phyloP scores from a whole-genome alignment of 2,113 vertebrate genomes.

The Sarotherodon lohbergeri region DNA sequence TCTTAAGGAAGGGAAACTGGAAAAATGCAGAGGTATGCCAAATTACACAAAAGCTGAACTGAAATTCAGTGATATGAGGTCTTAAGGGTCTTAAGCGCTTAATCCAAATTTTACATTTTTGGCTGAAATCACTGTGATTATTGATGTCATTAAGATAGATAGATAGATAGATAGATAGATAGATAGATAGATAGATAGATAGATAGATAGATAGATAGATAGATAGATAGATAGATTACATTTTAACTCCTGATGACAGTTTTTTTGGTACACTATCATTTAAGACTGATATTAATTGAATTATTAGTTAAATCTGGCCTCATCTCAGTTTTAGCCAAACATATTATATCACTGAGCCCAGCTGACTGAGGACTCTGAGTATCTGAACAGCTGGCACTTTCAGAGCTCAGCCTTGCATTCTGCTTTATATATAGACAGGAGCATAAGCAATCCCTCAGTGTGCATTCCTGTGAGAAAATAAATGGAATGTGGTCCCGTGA shows the following conservation, averaged over 20 bases:
- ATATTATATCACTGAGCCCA: neutral
- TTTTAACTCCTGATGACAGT: neutral
- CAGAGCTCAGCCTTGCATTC: constrained; percentile 4
- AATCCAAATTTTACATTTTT: accelerated
- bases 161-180: too few relatives aligned
- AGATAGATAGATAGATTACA: neutral
- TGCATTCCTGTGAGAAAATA: constrained; percentile 46
- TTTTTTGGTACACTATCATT: neutral
- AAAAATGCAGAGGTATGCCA: neutral
- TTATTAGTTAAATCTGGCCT: neutral
- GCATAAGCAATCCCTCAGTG: neutral
- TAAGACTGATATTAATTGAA: neutral
- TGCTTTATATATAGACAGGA: constrained; percentile 54
- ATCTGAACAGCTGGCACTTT: constrained; percentile 32
- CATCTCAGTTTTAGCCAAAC: neutral
- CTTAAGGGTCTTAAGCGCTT: neutral
- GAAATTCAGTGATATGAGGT: neutral
- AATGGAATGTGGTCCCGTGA: constrained; percentile 16
- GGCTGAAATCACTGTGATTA: neutral
- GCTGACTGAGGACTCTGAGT: neutral
- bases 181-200: neutral
- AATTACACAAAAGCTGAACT: neutral
- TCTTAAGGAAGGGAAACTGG: neutral
- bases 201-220: neutral
- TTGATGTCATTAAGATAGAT: neutral